Conservation (phyloP, 2,888 invertebrate species). For the Keiferia lycopersicella region DNA sequence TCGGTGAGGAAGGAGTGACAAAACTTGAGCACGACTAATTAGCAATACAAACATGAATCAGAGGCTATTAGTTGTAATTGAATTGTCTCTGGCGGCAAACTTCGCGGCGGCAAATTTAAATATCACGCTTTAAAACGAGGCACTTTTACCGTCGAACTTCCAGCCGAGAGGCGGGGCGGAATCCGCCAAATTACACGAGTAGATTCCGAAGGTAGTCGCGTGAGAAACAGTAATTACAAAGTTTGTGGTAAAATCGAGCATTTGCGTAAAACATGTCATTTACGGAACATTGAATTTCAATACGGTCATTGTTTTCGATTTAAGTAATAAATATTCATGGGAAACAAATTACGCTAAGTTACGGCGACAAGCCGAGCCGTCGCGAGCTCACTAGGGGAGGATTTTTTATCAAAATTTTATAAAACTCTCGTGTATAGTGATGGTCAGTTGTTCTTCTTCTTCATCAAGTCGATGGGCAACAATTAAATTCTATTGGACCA, state of each 20-base stretch:
- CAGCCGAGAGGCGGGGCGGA: conserved; percentile 31
- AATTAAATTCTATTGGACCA: too few relatives aligned
- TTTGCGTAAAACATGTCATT: conserved; percentile 49
- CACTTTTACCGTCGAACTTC: conserved; percentile 44
- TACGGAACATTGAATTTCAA: conserved; percentile 54
- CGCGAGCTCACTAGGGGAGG: conserved; percentile 49
- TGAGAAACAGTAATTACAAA: conserved; percentile 36
- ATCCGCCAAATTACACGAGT: conserved; percentile 36
- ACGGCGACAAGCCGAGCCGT: conserved; percentile 55
- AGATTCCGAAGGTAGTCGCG: conserved; percentile 30
- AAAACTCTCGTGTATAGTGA: conserved; percentile 57
- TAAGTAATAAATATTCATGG: conserved; percentile 72
- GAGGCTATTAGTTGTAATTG: conserved; percentile 81
- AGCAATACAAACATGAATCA: conserved; percentile 82
- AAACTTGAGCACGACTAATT: conserved; percentile 80
- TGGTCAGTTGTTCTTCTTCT: background rate
- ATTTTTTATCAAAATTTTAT: conserved; percentile 72
- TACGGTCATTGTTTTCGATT: conserved; percentile 66
- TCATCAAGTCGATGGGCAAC: too few relatives aligned
- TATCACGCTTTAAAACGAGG: conserved; percentile 67
- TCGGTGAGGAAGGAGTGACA: conserved; percentile 75
- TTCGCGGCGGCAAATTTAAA: conserved; percentile 76
- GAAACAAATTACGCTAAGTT: conserved; percentile 69
- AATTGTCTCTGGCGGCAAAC: conserved; percentile 76
- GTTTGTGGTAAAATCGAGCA: conserved; percentile 32